Evolutionary conservation across 2,113 vertebrate species (phyloP).

Genomic region (Crotalus horridus): DNA sequence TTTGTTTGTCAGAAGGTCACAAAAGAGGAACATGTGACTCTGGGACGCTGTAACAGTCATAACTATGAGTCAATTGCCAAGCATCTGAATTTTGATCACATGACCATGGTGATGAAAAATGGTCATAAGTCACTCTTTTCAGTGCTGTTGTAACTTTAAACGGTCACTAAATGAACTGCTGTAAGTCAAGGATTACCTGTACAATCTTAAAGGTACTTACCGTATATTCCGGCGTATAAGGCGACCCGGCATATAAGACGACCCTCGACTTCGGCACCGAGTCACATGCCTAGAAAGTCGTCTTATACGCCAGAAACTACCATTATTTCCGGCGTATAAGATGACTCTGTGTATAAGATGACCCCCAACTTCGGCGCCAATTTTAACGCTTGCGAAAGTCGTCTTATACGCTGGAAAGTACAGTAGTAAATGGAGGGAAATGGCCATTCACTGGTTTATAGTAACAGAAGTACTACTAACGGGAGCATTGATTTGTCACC

Average conservation of each 20-base stretch:
- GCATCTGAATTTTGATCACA: neutral
- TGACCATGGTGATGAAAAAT: neutral
- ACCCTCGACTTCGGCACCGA: too few relatives aligned
- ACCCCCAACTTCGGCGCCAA: too few relatives aligned
- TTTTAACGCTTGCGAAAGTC: too few relatives aligned
- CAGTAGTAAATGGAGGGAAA: neutral
- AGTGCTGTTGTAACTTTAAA: neutral
- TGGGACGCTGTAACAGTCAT: neutral
- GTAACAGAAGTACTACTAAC: neutral
- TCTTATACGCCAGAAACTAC: too few relatives aligned
- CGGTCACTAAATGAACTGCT: neutral
- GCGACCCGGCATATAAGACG: too few relatives aligned
- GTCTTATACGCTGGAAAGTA: too few relatives aligned
- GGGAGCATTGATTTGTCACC: neutral
- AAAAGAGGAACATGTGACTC: neutral
- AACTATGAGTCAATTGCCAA: neutral
- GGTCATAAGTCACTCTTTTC: neutral
- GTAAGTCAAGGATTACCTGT: neutral
- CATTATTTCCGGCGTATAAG: too few relatives aligned
- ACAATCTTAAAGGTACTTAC: neutral
- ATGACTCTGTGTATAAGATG: too few relatives aligned
- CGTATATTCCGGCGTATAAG: too few relatives aligned
- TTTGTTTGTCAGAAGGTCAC: neutral
- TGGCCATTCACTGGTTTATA: neutral
- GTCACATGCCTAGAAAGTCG: too few relatives aligned